Evolutionary conservation across 2,888 invertebrate species (phyloP), one percentile per base, ranked within the genome.

Genomic region (Aleiodes leptofemur): DNA sequence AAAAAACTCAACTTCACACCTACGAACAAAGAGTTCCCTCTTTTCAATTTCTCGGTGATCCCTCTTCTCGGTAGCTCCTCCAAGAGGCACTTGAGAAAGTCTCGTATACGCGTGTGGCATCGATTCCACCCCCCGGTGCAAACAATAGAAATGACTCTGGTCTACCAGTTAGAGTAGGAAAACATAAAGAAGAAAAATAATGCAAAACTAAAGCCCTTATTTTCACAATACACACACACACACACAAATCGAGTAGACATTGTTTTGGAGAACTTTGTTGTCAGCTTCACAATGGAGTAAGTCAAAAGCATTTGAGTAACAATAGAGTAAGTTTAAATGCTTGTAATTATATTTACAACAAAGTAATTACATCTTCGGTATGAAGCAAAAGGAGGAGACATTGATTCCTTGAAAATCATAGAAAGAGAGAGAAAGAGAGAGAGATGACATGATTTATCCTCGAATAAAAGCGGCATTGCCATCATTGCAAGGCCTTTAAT

Each of bases 301-400:
- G 88, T 88, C 88, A 87, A 48, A 64, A 89, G 88, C 88, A 86
- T 86, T 86, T 80, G 77, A 79, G 83, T 82, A 84, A 88, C 87
- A 89, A 89, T 89, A 80, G 84, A 86, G 81, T 78, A 86, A 84
- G 88, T 85, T 88, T 89, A 88, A 89, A 88, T 87, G 87, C 78
- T 86, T 87, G 88, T 89, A 89, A 89, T 89, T 89, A 89, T 88
- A 88, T 89, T 89, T 88, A 87, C 84, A 85, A 85, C 82, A 82
- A 86, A 85, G 85, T 14, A 43, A 64, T 64, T 43, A 48, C 14
- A 14, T 8, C 48, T 64, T 85, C 57, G 31, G 64, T 55, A 72
- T 73, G 76, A 74, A 50, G 75, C 23, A 43, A 23, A 23, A 23
- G 23, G 23, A 61, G 16, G 16, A 23, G 23, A 48, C 48, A 64